These are phyloP conservation scores for Holocentrus rufus DNA, from an alignment of 2,797 vertebrate species.

Conservation along the genomic window DNA sequence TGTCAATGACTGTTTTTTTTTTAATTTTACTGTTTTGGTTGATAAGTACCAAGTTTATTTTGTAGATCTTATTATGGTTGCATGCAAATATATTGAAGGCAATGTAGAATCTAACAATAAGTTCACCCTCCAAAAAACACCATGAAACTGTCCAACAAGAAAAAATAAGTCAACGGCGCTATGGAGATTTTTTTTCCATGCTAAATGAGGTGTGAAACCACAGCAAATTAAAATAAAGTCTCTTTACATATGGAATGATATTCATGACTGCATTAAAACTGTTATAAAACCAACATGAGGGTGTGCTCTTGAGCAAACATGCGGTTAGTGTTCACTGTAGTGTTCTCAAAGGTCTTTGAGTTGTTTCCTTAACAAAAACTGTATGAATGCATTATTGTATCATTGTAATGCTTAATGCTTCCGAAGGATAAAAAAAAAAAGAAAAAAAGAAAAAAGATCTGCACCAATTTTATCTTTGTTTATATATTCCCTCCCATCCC, in stretches of 20 bases:
- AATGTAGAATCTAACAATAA: conserved; percentile 13
- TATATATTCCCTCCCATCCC: conserved; percentile 63
- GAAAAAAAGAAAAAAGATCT: conserved; percentile 14
- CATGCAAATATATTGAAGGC: conserved; percentile 63
- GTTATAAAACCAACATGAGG: conserved; percentile 10
- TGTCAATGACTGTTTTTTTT: conserved; percentile 32
- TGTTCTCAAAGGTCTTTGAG: conserved; percentile 23
- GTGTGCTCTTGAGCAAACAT: conserved; percentile 12
- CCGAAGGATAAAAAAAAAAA: conserved; percentile 32
- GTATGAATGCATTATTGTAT: conserved; percentile 52
- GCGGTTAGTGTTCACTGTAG: conserved; percentile 11
- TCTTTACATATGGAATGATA: conserved; percentile 40
- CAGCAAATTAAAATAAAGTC: conserved; percentile 6
- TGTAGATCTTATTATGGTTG: conserved; percentile 40
- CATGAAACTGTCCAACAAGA: neutral
- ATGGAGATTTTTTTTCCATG: neutral
- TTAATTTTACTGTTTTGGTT: conserved; percentile 13
- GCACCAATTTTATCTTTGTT: conserved; percentile 64
- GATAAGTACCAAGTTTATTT: conserved; percentile 44
- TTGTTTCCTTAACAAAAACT: conserved; percentile 51
- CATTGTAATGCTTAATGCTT: conserved; percentile 65
- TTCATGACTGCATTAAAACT: conserved; percentile 24
- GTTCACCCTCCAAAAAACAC: conserved; percentile 27
- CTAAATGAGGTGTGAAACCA: conserved; percentile 5
- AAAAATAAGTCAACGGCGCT: neutral